These are phyloP conservation scores for Lacanobia oleracea DNA, from an alignment of 2,888 invertebrate species.

Conservation along the genomic window DNA sequence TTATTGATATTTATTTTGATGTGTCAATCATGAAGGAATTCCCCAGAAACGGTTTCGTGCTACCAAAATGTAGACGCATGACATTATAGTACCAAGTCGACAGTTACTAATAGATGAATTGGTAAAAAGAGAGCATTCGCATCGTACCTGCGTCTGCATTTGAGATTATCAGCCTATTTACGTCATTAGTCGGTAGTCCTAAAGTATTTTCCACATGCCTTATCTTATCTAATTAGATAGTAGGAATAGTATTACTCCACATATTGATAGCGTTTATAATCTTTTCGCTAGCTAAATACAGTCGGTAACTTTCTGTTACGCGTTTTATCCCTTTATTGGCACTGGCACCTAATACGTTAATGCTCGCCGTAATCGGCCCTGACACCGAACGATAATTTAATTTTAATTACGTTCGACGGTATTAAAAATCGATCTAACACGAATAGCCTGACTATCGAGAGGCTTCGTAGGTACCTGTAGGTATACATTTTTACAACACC, in stretches of 20 bases:
- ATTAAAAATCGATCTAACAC: slow-evolving; percentile 50
- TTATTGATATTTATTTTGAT: slow-evolving; percentile 36
- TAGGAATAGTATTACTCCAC: slow-evolving; percentile 55
- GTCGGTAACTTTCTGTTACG: slow-evolving; percentile 46
- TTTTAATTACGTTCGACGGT: slow-evolving; percentile 53
- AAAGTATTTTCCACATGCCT: slow-evolving; percentile 39
- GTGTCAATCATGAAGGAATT: slow-evolving; percentile 30
- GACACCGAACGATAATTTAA: slow-evolving; percentile 53
- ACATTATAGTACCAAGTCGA: slow-evolving; percentile 6
- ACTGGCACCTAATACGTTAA: slow-evolving; percentile 29
- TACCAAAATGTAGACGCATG: slow-evolving; percentile 9
- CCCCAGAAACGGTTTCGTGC: neutral
- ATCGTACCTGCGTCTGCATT: slow-evolving; percentile 15
- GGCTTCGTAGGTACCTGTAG: slow-evolving; percentile 8
- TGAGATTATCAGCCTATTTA: slow-evolving; percentile 45
- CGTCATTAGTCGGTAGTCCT: slow-evolving; percentile 59
- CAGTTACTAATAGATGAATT: slow-evolving; percentile 1
- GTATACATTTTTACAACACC: slow-evolving; percentile 24
- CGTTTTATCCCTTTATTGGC: slow-evolving; percentile 52
- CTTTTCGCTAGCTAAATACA: slow-evolving; percentile 43
- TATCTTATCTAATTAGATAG: slow-evolving; percentile 64
- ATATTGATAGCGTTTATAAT: slow-evolving; percentile 56
- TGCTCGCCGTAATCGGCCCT: slow-evolving; percentile 44
- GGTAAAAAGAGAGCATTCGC: slow-evolving; percentile 11
- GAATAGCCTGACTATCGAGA: slow-evolving; percentile 16